These are phyloP conservation scores for Lepidonotus clava DNA, from an alignment of 2,888 invertebrate genomes.

Conservation along the genomic window DNA sequence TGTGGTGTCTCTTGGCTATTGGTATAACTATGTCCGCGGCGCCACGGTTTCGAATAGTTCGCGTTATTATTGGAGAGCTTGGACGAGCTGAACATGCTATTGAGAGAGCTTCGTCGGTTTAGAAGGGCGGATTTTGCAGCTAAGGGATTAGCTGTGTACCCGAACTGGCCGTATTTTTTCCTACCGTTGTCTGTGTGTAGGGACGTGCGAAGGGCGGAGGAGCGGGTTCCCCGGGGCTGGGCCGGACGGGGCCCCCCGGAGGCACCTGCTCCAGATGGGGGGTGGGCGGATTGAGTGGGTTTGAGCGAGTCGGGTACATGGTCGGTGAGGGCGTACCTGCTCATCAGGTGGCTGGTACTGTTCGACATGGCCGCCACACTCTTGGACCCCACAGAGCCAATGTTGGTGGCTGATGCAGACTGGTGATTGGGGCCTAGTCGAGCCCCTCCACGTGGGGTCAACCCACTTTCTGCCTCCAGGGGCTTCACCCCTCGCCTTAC, in stretches of 20 bases:
- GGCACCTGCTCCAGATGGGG: neutral
- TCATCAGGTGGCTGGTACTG: constrained; percentile 13
- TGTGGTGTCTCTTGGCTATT: neutral
- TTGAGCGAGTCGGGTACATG: neutral
- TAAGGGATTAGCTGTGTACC: constrained; percentile 45
- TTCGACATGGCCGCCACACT: neutral
- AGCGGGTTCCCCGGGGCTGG: neutral
- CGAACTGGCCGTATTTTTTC: constrained; percentile 29
- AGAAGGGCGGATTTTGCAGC: constrained; percentile 16
- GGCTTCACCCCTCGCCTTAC: neutral
- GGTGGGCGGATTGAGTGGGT: too few relatives aligned
- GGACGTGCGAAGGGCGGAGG: neutral
- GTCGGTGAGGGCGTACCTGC: constrained; percentile 19
- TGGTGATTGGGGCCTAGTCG: too few relatives aligned
- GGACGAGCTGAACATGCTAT: neutral
- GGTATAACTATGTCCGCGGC: neutral
- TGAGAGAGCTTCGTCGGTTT: neutral
- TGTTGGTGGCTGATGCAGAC: neutral
- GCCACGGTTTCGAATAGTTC: constrained; percentile 56
- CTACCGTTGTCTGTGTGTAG: neutral
- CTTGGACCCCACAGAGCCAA: neutral
- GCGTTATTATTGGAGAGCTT: neutral
- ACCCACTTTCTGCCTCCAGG: neutral
- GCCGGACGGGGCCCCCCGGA: neutral
- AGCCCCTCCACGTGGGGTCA: too few relatives aligned